These are phyloP conservation scores for Lithophane semibrunnea DNA, from an alignment of 2,888 invertebrate species.

Conservation along the genomic window DNA sequence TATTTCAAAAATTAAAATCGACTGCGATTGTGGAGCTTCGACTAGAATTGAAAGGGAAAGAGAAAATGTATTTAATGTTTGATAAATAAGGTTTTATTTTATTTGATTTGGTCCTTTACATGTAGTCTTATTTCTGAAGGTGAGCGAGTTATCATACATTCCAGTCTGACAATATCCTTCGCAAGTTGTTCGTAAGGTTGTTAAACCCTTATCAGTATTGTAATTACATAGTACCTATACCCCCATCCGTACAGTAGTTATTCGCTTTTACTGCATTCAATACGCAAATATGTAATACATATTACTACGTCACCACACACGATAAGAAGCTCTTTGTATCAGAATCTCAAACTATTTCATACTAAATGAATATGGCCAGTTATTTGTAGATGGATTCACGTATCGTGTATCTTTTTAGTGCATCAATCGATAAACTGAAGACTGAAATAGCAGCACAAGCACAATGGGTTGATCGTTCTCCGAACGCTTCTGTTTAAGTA, in stretches of 20 bases:
- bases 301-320: slow-evolving; percentile 23
- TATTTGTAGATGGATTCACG: background rate
- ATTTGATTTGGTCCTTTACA: background rate
- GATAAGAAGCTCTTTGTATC: slow-evolving; percentile 47
- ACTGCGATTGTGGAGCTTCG: background rate
- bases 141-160: slow-evolving; percentile 15
- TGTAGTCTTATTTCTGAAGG: slow-evolving; percentile 4
- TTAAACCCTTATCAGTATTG: slow-evolving; percentile 49
- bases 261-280: slow-evolving; percentile 31
- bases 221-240: slow-evolving; percentile 4
- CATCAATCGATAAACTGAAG: slow-evolving; percentile 62
- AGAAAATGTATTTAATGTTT: background rate
- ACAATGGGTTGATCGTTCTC: slow-evolving; percentile 74
- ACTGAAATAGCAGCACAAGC: slow-evolving; percentile 61
- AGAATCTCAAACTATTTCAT: slow-evolving; percentile 4
- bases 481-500: slow-evolving; percentile 79
- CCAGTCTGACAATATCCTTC: slow-evolving; percentile 5
- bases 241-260: slow-evolving; percentile 19
- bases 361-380: slow-evolving; percentile 1
- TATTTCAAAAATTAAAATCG: background rate
- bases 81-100: background rate
- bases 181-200: slow-evolving; percentile 37
- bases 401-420: slow-evolving; percentile 50
- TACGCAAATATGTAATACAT: slow-evolving; percentile 46
- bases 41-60: background rate